Base-by-base conservation (phyloP, 2,888 invertebrate genomes). In the Coleophora flavipennella region DNA sequence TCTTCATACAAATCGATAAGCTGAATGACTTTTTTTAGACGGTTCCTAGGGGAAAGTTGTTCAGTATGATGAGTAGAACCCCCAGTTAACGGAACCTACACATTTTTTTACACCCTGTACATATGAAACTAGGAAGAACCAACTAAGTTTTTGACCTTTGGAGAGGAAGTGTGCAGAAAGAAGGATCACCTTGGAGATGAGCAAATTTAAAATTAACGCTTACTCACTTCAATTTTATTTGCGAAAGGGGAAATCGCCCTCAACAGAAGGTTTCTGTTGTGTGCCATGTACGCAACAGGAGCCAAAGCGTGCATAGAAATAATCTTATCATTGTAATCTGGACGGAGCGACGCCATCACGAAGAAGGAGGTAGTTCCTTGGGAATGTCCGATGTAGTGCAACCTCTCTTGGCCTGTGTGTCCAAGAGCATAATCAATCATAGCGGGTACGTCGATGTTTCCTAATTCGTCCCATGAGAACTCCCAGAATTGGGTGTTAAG, bases 391-490 rank as follows among this genome's bases (percentile, higher is more conserved):
- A 91, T 66, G 61, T 91, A 92, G 50, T 86, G 86, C 0, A 93
- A 42, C 8, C 13, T 25, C 12, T 71, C 42, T 29, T 80, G 65
- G 0, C 81, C 76, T 0, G 90, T 92, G 7, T 49, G 44, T 0
- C 66, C 52, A 0, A 91, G 62, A 1, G 90, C 80, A 56, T 89
- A 88, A 59, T 96, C 91, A 25, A 97, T 90, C 78, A 90, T 91
- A 0, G 92, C 90, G 2, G 96, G 94, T 3, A 96, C 59, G 66
- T 97, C 96, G 54, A 84, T 87, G 26, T 76, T 62, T 0, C 91
- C 93, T 59, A 95, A 93, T 60, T 94, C 91, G 62, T 96, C 92
- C 90, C 91, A 96, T 39, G 92, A 92, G 53, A 90, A 91, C 39
- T 88, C 71, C 91, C 91, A 91, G 57, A 87, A 91, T 10, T 66